Evolutionary conservation across 1,140 invertebrate species (phyloP).

Genomic region (Gryon sp.): DNA sequence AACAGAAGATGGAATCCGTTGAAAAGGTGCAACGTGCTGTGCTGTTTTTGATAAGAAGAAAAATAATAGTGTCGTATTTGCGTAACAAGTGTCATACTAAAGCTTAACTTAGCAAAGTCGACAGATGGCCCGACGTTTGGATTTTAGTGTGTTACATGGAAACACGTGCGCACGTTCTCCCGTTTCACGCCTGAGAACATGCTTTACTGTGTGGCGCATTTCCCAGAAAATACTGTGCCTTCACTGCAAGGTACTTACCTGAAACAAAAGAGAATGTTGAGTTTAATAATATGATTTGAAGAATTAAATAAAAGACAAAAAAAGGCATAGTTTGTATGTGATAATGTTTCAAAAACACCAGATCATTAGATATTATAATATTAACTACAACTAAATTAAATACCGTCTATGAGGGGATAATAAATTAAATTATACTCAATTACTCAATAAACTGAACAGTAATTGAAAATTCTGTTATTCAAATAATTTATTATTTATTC

Average conservation of each 20-base stretch:
- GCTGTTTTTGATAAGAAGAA: constrained; percentile 50
- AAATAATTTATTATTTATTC: too few species aligned
- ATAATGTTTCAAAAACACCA: constrained; percentile 5
- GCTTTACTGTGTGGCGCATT: constrained; percentile 32
- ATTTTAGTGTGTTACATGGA: constrained; percentile 66
- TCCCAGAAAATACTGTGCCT: constrained; percentile 29
- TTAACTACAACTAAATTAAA: too few species aligned
- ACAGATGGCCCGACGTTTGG: constrained; percentile 71
- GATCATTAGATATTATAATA: too few species aligned
- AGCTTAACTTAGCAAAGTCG: constrained; percentile 72
- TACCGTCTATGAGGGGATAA: too few species aligned
- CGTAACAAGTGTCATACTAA: constrained; percentile 73
- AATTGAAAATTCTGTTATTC: too few species aligned
- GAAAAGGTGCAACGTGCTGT: constrained; percentile 56
- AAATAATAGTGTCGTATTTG: constrained; percentile 73
- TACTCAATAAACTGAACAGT: too few species aligned
- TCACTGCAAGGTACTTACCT: constrained; percentile 62
- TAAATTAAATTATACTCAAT: too few species aligned
- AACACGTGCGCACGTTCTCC: constrained; percentile 56
- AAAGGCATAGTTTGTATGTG: too few species aligned
- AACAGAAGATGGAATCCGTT: neutral
- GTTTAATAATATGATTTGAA: constrained; percentile 12
- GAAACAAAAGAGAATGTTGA: constrained; percentile 56
- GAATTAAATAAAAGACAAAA: constrained; percentile 5
- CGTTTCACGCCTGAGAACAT: constrained; percentile 42